These are phyloP conservation scores for Bombycilla garrulus DNA, from an alignment of 2,113 vertebrate genomes.

Conservation along the genomic window DNA sequence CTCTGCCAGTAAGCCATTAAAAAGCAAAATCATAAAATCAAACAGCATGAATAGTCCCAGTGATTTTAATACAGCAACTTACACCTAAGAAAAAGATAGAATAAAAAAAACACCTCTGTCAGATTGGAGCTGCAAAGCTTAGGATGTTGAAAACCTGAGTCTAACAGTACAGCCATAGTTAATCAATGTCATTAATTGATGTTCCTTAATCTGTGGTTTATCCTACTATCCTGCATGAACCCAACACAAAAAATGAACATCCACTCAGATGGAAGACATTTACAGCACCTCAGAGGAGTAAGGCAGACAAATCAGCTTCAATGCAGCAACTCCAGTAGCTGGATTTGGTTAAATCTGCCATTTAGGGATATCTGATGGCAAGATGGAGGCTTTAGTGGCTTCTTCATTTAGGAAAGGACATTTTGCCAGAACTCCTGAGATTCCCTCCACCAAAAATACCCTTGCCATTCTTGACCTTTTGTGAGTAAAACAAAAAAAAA, in stretches of 20 bases:
- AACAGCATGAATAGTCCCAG: not conserved
- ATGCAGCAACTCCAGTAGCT: fast-evolving
- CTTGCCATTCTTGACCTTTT: not conserved
- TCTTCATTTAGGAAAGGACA: not conserved
- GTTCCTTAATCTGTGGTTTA: not conserved
- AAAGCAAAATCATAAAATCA: not conserved
- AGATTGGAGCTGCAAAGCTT: not conserved
- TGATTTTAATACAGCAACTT: not conserved
- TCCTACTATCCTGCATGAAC: not conserved
- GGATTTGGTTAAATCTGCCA: not conserved
- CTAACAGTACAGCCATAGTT: not conserved
- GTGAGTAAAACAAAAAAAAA: not conserved
- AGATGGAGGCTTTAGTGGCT: not conserved
- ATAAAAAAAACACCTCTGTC: not conserved
- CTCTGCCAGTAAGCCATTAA: not conserved
- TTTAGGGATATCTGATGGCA: not conserved
- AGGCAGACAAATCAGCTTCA: not conserved
- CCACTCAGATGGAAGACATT: not conserved
- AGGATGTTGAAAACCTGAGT: not conserved
- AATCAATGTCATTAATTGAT: not conserved
- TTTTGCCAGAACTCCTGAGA: not conserved
- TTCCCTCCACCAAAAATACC: not conserved
- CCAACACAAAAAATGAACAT: not conserved
- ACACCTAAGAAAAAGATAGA: not conserved
- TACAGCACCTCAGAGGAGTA: not conserved